Conservation (phyloP, 2,888 invertebrate genomes). For the Sthenelais limicola region DNA sequence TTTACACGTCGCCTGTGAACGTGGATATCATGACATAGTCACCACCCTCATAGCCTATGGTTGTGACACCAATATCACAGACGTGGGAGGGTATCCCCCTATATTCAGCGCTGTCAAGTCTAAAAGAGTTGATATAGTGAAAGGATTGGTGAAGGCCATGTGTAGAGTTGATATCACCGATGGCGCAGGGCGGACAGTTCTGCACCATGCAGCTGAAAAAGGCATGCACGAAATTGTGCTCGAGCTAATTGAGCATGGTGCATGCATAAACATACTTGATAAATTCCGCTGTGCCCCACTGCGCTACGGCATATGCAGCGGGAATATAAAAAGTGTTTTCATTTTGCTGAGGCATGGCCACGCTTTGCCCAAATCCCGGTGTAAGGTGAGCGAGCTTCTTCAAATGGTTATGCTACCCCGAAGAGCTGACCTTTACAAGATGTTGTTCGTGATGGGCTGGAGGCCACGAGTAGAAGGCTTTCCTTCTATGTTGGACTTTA, state of each 20-base stretch:
- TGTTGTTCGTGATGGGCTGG: slow-evolving; percentile 25
- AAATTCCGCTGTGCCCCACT: slow-evolving; percentile 21
- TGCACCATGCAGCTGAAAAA: slow-evolving; percentile 22
- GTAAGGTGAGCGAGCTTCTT: slow-evolving; percentile 23
- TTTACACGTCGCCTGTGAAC: slow-evolving; percentile 19
- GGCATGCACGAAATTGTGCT: slow-evolving; percentile 20
- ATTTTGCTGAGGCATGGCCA: slow-evolving; percentile 18
- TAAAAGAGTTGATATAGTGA: slow-evolving; percentile 3
- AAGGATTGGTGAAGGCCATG: slow-evolving; percentile 16
- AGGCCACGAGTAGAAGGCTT: slow-evolving; percentile 5
- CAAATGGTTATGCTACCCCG: slow-evolving; percentile 9
- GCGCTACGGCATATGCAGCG: slow-evolving; percentile 14
- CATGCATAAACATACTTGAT: background rate
- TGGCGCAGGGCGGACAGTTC: slow-evolving; percentile 15
- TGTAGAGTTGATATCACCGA: slow-evolving; percentile 13
- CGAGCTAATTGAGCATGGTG: background rate
- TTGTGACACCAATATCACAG: slow-evolving; percentile 20
- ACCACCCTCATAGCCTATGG: slow-evolving; percentile 28
- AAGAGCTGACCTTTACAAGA: slow-evolving; percentile 17
- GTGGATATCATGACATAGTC: slow-evolving; percentile 29
- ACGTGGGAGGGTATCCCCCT: slow-evolving; percentile 22
- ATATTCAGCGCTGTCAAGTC: slow-evolving; percentile 21
- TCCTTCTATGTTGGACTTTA: background rate
- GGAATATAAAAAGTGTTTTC: slow-evolving; percentile 14
- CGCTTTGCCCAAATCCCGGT: background rate